Base-by-base conservation (phyloP, 2,888 invertebrate genomes). In the Phortica okadai region DNA sequence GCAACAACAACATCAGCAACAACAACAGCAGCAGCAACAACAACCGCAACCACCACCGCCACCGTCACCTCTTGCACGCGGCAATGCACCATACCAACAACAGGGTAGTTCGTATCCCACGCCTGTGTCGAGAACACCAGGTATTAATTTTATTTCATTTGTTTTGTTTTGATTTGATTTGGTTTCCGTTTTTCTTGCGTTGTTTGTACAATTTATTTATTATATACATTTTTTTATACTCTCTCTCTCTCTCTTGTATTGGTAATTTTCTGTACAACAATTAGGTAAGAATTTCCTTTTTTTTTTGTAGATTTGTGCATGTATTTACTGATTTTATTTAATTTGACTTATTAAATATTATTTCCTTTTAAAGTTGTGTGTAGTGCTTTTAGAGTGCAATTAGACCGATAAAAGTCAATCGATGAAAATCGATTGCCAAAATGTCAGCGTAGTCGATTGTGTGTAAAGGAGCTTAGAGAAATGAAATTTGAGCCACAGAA, bases 41-140 rank as follows among this genome's bases (percentile, higher is more conserved):
- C 84, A 82, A 74, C 84, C 69, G 58, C 80, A 74, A 50, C 75
- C 75, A 67, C 64, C 72, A 44, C 78, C 86, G 69, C 81, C 84
- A 76, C 79, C 85, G 77, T 81, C 84, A 72, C 84, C 82, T 77
- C 86, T 86, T 83, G 82, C 79, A 75, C 86, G 83, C 79, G 76
- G 81, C 58, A 75, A 81, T 44, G 86, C 86, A 85, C 90, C 90
- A 84, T 91, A 90, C 89, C 90, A 90, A 83, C 86, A 85, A 81
- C 88, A 89, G 92, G 87, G 92, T 86, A 89, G 88, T 86, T 90
- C 88, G 81, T 89, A 89, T 83, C 90, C 88, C 88, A 83, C 91
- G 88, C 90, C 92, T 89, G 91, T 91, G 89, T 90, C 90, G 88
- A 91, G 92, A 89, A 88, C 91, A 89, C 91, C 91, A 92, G 92